Base-by-base conservation (phyloP, 2,888 invertebrate species). In the Cinara cedri region DNA sequence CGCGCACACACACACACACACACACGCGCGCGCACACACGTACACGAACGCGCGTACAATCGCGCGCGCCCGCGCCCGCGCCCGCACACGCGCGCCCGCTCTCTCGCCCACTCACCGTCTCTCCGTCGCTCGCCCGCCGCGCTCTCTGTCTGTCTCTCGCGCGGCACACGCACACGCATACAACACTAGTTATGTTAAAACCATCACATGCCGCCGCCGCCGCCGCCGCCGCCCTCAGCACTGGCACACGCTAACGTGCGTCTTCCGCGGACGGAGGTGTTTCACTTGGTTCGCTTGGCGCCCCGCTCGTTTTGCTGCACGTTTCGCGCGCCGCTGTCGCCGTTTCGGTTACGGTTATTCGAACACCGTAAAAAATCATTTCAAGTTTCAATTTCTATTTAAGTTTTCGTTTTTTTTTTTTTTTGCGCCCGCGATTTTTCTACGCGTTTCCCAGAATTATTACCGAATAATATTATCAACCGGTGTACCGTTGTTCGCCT, bases 171-270 rank as follows among this genome's bases (percentile, higher is more conserved):
- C 74, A 65, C 74, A 75, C 74, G 49, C 78, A 63, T 11, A 66
- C 60, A 49, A 70, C n/a, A n/a, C 78, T 70, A 60, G 78, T 68
- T 16, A 44, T 57, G 81, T 70, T 74, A 68, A 75, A 65, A 78
- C 78, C 78, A 26, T 78, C 78, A 78, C 78, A 78, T 78, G 78
- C 78, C 46, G 34, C 78, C 46, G 78, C 78, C 42, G 78, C 78
- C 78, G 78, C 78, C 46, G 34, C 78, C 46, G 78, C 78, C 42
- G 78, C 78, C 78, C 70, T 78, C 78, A 70, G 78, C 78, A 78
- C 78, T 70, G 78, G 78, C 78, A 78, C 78, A 78, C 78, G 78
- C 78, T 78, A 78, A 78, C 78, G 68, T 78, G 78, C 78, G 78
- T 78, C 78, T 78, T 78, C 78, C 78, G 70, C 78, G 68, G 78